Percentiles rank a stretch among this genome's conserved stretches.
These are phyloP conservation scores for Mus minutoides DNA, from an alignment of 2,797 vertebrate species.

Conservation along the genomic window DNA sequence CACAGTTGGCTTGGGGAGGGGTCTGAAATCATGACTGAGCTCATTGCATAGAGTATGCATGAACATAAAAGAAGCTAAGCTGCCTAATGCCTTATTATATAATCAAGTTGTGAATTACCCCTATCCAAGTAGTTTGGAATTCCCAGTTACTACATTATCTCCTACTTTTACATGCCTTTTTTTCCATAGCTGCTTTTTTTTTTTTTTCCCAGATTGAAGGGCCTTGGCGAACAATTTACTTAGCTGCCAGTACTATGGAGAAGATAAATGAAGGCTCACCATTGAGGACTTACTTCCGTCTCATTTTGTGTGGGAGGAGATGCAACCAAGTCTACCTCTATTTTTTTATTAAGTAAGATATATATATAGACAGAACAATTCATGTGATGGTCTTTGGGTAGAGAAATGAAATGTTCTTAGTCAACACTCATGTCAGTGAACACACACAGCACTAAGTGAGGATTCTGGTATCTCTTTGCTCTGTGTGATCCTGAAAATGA, in stretches of 20 bases:
- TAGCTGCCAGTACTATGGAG: neutral
- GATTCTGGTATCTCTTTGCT: neutral
- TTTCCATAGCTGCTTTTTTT: neutral
- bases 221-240: neutral
- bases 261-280: neutral
- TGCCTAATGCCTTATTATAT: neutral
- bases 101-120: neutral
- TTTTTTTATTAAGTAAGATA: conserved; percentile 28
- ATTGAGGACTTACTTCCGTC: neutral
- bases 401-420: neutral
- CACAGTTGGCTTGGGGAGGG: neutral
- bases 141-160: neutral
- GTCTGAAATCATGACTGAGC: neutral
- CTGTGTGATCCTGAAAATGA: neutral
- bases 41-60: neutral
- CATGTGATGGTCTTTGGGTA: neutral
- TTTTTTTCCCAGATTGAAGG: neutral
- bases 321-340: neutral
- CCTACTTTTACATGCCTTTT: neutral
- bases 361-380: neutral
- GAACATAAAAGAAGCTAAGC: neutral
- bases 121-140: neutral
- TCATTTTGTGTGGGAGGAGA: neutral
- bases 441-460: neutral
- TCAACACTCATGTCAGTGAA: neutral